Base-by-base conservation (phyloP, 2,888 invertebrate genomes). In the Drosophila mimica region DNA sequence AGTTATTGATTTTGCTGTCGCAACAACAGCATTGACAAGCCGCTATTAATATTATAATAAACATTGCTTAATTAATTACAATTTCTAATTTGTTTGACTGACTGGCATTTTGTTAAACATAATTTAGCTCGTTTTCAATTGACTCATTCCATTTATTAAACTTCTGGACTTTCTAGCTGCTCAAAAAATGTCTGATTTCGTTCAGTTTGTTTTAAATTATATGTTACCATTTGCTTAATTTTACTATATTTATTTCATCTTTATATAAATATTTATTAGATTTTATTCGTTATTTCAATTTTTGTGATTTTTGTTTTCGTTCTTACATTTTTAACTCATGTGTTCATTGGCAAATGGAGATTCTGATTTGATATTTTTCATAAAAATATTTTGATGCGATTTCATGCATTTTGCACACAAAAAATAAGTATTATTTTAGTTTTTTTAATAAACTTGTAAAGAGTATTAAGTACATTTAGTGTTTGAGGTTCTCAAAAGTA, bases 341-440 rank as follows among this genome's bases (percentile, higher is more conserved):
- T 58, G 51, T 83, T 74, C 54, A 74, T 88, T 86, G 79, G 76
- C 83, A 85, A 83, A 71, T 65, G 78, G 76, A 88, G 89, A 86
- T 78, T 78, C 57, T 17, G 52, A 43, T 60, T 67, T 60, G n/a
- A 40, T 56, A 4, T 17, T 57, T n/a, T 13, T 43, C 43, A 30
- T 46, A 58, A 59, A 63, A 65, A 54, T 51, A 62, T 56, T 34
- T 30, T 30, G n/a, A 6, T 11, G 28, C 13, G 28, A 52, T 54
- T 15, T 30, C 20, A 62, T 34, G 52, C 28, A 40, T 52, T 30
- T 63, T 40, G 40, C 46, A 13, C 46, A 46, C 25, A 51, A 28
- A 63, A 49, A 40, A 7, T 2, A 15, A 15, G 4, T n/a, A 30
- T 64, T 34, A 6, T 64, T 34, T 25, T 17, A n/a, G n/a, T 53